These are phyloP conservation scores for Sterrhoptilus dennistouni DNA, from an alignment of 2,113 vertebrate genomes.

Conservation along the genomic window DNA sequence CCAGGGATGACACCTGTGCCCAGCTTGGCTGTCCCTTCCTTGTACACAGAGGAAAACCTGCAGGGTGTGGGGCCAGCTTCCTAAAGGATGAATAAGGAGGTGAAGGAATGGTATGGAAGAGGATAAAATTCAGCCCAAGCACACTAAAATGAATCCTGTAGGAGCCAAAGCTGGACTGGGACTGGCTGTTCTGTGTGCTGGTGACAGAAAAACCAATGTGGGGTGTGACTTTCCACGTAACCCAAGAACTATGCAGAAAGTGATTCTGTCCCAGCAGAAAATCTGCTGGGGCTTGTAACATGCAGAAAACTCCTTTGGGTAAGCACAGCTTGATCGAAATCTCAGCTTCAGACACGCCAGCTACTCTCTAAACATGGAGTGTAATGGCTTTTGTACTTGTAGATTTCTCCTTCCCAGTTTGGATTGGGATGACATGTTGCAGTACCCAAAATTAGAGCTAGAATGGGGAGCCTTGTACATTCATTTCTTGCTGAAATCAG, in stretches of 20 bases:
- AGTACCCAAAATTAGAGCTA: slow-evolving; percentile 6
- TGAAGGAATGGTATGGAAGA: not conserved
- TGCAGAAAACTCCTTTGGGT: not conserved
- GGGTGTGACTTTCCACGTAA: not conserved
- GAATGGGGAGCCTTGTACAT: not conserved
- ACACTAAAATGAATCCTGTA: not conserved
- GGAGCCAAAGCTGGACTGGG: not conserved
- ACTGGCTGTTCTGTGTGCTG: not conserved
- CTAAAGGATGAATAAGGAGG: not conserved
- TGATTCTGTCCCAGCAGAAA: not conserved
- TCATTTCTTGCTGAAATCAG: slow-evolving; percentile 12
- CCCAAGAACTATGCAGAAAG: not conserved
- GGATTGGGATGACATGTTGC: not conserved
- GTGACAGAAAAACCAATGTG: not conserved
- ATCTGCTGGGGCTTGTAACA: not conserved
- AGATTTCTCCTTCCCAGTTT: not conserved
- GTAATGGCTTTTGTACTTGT: not conserved
- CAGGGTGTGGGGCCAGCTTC: rapidly evolving
- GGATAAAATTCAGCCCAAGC: not conserved
- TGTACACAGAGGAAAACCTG: not conserved
- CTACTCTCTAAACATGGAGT: not conserved
- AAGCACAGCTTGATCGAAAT: not conserved
- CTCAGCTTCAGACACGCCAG: not conserved
- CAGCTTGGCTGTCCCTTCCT: not conserved
- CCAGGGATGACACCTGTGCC: not conserved